These are phyloP conservation scores for Rhabdornis inornatus DNA, from an alignment of 2,113 vertebrate species.

Conservation along the genomic window DNA sequence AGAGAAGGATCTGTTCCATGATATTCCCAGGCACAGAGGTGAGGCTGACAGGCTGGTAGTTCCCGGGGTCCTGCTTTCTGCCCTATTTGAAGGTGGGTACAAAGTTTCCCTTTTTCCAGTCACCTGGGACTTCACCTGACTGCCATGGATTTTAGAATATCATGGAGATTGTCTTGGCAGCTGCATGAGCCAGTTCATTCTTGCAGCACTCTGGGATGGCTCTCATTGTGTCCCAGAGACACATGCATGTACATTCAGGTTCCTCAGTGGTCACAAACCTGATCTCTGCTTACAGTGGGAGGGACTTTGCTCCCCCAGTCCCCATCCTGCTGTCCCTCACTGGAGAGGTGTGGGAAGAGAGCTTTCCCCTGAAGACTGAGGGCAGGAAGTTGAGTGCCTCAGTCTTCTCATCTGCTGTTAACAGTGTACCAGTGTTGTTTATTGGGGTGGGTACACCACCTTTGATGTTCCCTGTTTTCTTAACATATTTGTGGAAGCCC, in stretches of 20 bases:
- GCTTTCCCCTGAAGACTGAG: neutral
- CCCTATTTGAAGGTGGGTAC: neutral
- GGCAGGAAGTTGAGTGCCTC: neutral
- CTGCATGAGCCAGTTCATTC: neutral
- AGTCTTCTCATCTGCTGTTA: neutral
- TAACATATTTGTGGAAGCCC: neutral
- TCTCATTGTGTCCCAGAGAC: neutral
- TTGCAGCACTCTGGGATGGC: neutral
- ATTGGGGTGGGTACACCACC: neutral
- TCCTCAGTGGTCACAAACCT: neutral
- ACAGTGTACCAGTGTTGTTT: neutral
- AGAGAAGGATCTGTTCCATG: neutral
- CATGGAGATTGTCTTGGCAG: neutral
- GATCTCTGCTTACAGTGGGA: neutral
- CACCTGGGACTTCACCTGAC: neutral
- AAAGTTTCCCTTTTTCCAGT: neutral
- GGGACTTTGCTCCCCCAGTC: neutral
- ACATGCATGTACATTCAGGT: neutral
- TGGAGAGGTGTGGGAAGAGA: neutral
- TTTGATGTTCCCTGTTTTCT: neutral
- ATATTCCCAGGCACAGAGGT: neutral
- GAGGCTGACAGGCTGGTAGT: neutral
- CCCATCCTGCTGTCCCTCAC: neutral
- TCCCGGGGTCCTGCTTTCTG: neutral
- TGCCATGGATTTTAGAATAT: rapidly evolving